Base-by-base conservation (phyloP, 2,113 vertebrate species). In the Campylomormyrus tamandua region DNA sequence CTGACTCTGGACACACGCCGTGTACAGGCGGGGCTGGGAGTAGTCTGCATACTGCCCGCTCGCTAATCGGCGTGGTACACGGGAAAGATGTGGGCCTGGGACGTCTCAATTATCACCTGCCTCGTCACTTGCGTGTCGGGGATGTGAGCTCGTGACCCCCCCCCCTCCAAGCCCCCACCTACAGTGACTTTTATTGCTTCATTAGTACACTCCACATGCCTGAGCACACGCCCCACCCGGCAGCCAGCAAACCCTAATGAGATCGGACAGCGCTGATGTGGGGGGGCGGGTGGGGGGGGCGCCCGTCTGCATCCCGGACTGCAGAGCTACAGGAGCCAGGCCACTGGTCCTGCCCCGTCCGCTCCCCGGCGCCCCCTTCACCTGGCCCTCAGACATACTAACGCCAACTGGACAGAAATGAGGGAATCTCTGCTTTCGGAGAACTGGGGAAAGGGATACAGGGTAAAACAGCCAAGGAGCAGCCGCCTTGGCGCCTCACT, bases 111-210 rank as follows among this genome's bases (percentile, higher is more conserved):
- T 90, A 91, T 90, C 86, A 90, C 62, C 70, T 35, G 66, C 49
- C 85, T 58, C 87, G 87, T 91, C 89, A 86, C 89, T 87, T 58
- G 89, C 85, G 88, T 87, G 86, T 66, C 52, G 45, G 90, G 66
- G 89, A 90, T 91, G 85, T 83, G 8, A 19, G 90, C 89, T 39
- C 17, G 21, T 39, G 35, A 50, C 88, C 52, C 53, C 87, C 27
- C 21, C 21, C n/a, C 90, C 93, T 93, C 95, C 94, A 95, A 96
- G 87, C 84, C 91, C 93, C 94, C 95, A 93, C 96, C 96, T 90
- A 95, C 87, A 89, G 95, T 91, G 95, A 95, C 95, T 96, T 96
- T 97, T 96, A 97, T 97, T 96, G 94, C 96, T 96, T 97, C 95
- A 97, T 97, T 96, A 97, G 96, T 94, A 93, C 93, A 91, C 93